phyloP scores from a whole-genome alignment of 2,113 vertebrate genomes.

The Gnathonemus longibarbis region DNA sequence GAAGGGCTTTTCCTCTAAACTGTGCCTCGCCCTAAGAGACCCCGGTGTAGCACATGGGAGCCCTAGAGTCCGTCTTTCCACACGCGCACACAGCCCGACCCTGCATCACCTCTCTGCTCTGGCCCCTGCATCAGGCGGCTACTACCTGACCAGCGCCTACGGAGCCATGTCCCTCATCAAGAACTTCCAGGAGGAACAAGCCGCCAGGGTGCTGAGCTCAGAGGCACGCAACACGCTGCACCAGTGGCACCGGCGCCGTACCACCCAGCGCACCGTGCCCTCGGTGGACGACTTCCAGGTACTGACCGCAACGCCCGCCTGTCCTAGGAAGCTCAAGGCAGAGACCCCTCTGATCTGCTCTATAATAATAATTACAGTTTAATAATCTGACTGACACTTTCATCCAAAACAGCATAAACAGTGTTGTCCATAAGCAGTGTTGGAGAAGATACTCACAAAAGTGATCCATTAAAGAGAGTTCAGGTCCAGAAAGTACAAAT shows the following conservation, averaged over 20 bases:
- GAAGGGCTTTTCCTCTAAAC: conserved; percentile 7
- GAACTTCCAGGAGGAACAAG: conserved; percentile 96
- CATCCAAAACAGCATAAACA: neutral
- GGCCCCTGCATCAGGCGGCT: conserved; percentile 68
- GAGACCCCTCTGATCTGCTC: neutral
- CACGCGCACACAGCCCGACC: too few species aligned
- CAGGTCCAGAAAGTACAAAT: too few species aligned
- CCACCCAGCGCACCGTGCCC: conserved; percentile 71
- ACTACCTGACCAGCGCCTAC: conserved; percentile 91
- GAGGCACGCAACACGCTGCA: conserved; percentile 85
- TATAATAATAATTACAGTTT: neutral
- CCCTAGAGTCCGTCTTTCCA: neutral
- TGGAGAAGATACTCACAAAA: too few species aligned
- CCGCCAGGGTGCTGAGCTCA: conserved; percentile 79
- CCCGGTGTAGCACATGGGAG: neutral
- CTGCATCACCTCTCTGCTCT: conserved; percentile 6
- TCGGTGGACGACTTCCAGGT: conserved; percentile 96
- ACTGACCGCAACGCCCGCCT: conserved; percentile 24
- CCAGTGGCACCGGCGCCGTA: conserved; percentile 91
- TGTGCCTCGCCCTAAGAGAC: neutral
- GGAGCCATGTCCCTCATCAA: conserved; percentile 90
- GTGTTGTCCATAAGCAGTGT: neutral
- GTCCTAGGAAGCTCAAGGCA: neutral
- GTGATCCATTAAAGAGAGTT: too few species aligned
- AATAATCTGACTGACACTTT: neutral